Conservation (phyloP, 2,113 vertebrate species). For the Rousettus leschenaultii region DNA sequence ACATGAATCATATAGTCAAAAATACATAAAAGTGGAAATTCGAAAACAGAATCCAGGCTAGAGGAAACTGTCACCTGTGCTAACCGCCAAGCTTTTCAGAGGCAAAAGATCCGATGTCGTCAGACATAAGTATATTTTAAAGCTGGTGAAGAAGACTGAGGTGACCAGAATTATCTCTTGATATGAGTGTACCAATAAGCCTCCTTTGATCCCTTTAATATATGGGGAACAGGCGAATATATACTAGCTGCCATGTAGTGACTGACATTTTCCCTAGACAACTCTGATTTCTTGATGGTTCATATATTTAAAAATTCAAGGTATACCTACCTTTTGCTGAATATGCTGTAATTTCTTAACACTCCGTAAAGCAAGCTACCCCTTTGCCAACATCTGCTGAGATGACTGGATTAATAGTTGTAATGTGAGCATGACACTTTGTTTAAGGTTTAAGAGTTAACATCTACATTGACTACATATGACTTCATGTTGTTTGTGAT, state of each 20-base stretch:
- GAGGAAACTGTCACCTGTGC: neutral
- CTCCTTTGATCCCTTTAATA: neutral
- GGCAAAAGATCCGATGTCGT: neutral
- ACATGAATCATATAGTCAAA: neutral
- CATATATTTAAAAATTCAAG: neutral
- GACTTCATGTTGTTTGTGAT: neutral
- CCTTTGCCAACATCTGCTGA: neutral
- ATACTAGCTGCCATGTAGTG: neutral
- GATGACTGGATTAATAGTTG: neutral
- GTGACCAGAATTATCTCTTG: neutral
- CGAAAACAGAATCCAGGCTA: neutral
- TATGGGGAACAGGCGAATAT: neutral
- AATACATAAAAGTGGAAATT: neutral
- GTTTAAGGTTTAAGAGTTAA: neutral
- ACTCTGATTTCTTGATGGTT: neutral
- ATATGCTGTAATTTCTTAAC: neutral
- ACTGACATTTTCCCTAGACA: neutral
- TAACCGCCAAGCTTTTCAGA: neutral
- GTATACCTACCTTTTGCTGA: neutral
- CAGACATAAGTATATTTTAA: neutral
- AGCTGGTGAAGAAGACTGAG: neutral
- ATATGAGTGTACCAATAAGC: neutral
- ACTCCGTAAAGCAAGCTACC: neutral
- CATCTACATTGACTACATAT: neutral
- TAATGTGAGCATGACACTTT: neutral